Evolutionary conservation across 2,888 invertebrate genomes (phyloP).

Genomic region (Timema podura): DNA sequence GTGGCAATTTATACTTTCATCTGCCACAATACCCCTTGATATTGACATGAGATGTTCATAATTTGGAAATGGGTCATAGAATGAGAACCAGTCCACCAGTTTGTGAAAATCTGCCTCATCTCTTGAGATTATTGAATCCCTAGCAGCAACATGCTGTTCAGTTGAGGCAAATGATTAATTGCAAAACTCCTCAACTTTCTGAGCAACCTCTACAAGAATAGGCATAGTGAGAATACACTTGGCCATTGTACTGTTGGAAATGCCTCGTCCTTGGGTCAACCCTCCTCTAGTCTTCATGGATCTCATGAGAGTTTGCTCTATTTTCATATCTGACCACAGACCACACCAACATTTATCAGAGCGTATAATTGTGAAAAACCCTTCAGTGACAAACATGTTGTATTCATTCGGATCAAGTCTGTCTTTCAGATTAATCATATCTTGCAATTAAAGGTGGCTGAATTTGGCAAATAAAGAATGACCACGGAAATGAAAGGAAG

Average conservation of each 20-base stretch:
- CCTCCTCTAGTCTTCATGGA: conserved; percentile 7
- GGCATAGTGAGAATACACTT: conserved; percentile 29
- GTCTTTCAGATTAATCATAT: conserved; percentile 36
- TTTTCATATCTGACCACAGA: neutral
- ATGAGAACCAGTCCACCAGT: neutral
- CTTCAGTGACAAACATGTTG: neutral
- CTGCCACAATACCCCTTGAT: neutral
- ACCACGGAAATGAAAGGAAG: conserved; percentile 41
- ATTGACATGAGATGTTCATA: neutral
- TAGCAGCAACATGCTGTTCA: conserved; percentile 33
- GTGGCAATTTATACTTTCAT: neutral
- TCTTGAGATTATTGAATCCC: conserved; percentile 23
- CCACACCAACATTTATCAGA: neutral
- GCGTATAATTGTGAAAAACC: neutral
- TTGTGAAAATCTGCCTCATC: neutral
- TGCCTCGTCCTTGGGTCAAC: conserved; percentile 25
- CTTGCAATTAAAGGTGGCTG: conserved; percentile 41
- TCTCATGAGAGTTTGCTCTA: neutral
- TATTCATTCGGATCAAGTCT: neutral
- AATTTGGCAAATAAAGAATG: conserved; percentile 42
- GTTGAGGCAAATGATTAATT: conserved; percentile 25
- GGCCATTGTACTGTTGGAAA: conserved; percentile 28
- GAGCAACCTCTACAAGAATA: conserved; percentile 24
- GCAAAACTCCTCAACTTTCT: conserved; percentile 29
- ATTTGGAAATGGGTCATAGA: neutral